Percentiles rank a stretch among this genome's conserved stretches.
Conservation (phyloP, 2,113 vertebrate species). For the Oxyruncus cristatus region DNA sequence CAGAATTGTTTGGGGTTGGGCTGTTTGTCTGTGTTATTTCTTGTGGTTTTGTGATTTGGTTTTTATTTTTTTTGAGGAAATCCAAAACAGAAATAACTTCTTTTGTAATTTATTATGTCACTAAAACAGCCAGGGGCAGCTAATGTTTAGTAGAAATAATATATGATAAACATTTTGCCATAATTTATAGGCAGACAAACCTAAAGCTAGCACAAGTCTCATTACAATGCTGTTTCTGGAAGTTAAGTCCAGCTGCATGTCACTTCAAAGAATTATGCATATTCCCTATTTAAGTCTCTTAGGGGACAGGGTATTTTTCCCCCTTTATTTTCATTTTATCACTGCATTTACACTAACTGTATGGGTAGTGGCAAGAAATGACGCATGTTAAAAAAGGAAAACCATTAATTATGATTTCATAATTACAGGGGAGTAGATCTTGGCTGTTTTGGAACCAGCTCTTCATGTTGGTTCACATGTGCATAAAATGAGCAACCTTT, state of each 20-base stretch:
- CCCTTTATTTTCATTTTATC: background rate
- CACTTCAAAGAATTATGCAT: background rate
- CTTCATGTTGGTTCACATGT: background rate
- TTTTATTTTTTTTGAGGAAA: background rate
- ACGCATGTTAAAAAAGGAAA: background rate
- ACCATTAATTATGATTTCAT: slow-evolving; percentile 31
- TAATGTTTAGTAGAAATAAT: background rate
- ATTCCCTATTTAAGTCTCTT: background rate
- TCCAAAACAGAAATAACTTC: background rate
- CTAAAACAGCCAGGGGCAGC: background rate
- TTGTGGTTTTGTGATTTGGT: background rate
- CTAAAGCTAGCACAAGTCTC: background rate
- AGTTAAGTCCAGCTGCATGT: background rate
- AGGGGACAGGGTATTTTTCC: background rate
- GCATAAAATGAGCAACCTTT: background rate
- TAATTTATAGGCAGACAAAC: background rate
- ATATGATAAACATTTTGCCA: background rate
- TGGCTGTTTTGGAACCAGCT: background rate
- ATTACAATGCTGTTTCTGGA: background rate
- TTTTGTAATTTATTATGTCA: background rate
- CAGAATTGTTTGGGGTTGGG: background rate
- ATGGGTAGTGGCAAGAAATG: background rate
- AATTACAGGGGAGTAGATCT: slow-evolving; percentile 3
- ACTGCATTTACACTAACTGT: background rate
- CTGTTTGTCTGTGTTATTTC: background rate